phyloP scores from a whole-genome alignment of 2,113 vertebrate genomes.

The Fregata magnificens region DNA sequence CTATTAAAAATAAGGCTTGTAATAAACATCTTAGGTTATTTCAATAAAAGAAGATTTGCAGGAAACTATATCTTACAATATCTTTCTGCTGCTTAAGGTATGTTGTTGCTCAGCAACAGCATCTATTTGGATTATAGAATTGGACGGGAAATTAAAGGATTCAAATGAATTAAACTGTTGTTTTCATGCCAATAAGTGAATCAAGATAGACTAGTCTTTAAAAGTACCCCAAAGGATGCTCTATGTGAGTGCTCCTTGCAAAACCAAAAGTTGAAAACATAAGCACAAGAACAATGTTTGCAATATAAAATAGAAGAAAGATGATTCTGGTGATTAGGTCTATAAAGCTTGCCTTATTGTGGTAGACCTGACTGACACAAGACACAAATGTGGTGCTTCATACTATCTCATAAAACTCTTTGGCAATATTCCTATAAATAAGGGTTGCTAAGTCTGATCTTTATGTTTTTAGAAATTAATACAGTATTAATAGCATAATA shows the following conservation, averaged over 20 bases:
- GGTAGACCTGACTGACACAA: neutral
- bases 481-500: neutral
- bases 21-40: constrained; percentile 15
- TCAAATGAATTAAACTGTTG: neutral
- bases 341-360: neutral
- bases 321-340: neutral
- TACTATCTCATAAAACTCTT: neutral
- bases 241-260: neutral
- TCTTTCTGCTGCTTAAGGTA: neutral
- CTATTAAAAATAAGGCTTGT: constrained; percentile 1
- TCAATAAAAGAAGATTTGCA: neutral
- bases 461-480: neutral
- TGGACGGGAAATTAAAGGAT: neutral
- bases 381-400: neutral
- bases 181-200: neutral
- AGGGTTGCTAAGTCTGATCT: neutral
- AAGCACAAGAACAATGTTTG: neutral
- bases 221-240: neutral
- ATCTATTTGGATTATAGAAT: neutral
- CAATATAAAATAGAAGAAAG: neutral
- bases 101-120: constrained; percentile 16
- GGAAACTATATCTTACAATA: neutral
- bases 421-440: neutral
- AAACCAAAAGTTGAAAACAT: neutral
- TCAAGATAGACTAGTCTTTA: neutral